phyloP scores from a whole-genome alignment of 2,888 invertebrate species.

The Drosophila demipolita region DNA sequence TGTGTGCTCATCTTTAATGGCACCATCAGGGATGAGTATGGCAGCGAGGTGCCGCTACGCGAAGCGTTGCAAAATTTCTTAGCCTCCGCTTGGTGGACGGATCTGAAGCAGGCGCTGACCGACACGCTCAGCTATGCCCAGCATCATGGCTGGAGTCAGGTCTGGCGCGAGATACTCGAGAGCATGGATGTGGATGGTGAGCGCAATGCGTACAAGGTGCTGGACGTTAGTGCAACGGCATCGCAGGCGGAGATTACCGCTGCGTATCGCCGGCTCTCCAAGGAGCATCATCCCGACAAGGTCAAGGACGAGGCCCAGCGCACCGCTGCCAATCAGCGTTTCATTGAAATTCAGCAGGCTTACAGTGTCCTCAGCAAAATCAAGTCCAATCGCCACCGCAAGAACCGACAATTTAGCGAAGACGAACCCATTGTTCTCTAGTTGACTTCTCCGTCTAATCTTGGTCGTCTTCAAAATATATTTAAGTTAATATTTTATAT shows the following conservation, averaged over 20 bases:
- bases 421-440: constrained; percentile 83
- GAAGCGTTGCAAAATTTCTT: constrained; percentile 96
- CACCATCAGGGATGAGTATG: constrained; percentile 92
- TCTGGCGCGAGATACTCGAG: constrained; percentile 94
- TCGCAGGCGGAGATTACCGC: constrained; percentile 94
- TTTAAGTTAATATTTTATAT: neutral
- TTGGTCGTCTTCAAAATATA: constrained; percentile 1
- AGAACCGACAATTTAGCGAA: constrained; percentile 89
- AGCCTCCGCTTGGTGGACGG: constrained; percentile 95
- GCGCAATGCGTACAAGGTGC: constrained; percentile 93
- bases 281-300: constrained; percentile 96
- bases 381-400: constrained; percentile 90
- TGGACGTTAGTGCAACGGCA: constrained; percentile 92
- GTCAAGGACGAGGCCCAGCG: constrained; percentile 90
- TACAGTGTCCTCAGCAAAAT: constrained; percentile 95
- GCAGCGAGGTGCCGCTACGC: constrained; percentile 94
- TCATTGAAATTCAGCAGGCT: constrained; percentile 97
- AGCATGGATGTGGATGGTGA: constrained; percentile 96
- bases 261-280: constrained; percentile 92
- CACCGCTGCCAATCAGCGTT: constrained; percentile 91
- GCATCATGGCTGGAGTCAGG: constrained; percentile 94
- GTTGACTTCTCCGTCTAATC: neutral
- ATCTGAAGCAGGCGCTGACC: constrained; percentile 90
- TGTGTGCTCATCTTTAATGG: constrained; percentile 95
- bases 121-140: constrained; percentile 92